These are phyloP conservation scores for Epinotia bilunana DNA, from an alignment of 2,888 invertebrate genomes.

Conservation along the genomic window DNA sequence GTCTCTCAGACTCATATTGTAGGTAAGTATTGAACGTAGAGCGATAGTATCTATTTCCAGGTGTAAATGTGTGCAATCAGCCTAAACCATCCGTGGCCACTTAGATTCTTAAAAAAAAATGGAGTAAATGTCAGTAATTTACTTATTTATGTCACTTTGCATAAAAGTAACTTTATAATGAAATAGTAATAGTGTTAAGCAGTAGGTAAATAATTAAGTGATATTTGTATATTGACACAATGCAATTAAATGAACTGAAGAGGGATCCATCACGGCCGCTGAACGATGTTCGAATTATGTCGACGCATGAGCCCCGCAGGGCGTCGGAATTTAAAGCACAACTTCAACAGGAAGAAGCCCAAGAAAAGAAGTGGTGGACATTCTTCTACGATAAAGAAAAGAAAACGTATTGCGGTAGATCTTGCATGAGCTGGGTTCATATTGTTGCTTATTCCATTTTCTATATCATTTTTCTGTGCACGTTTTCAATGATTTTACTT, in stretches of 20 bases:
- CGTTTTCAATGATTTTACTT: slow-evolving; percentile 65
- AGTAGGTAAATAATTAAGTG: slow-evolving; percentile 15
- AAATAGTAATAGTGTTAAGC: slow-evolving; percentile 33
- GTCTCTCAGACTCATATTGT: no score
- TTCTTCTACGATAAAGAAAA: slow-evolving; percentile 62
- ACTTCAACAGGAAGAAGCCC: slow-evolving; percentile 2
- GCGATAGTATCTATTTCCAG: neutral
- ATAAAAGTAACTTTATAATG: slow-evolving; percentile 15
- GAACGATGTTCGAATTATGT: slow-evolving; percentile 12
- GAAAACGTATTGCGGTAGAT: slow-evolving; percentile 61
- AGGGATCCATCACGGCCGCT: slow-evolving; percentile 22
- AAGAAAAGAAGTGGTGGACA: slow-evolving; percentile 48
- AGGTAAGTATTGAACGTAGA: no score
- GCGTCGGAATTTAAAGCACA: neutral
- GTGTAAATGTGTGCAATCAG: neutral
- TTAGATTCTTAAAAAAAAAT: slow-evolving; percentile 23
- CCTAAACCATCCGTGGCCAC: slow-evolving; percentile 13
- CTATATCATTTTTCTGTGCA: slow-evolving; percentile 66
- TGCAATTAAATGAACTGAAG: slow-evolving; percentile 25
- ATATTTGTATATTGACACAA: slow-evolving; percentile 9
- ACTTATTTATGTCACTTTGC: slow-evolving; percentile 5
- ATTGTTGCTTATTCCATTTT: slow-evolving; percentile 65
- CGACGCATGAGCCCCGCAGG: neutral
- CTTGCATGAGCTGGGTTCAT: slow-evolving; percentile 63
- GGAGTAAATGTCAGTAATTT: slow-evolving; percentile 11